Conservation (phyloP, 2,888 invertebrate species). For the Cheilosia scutellata region DNA sequence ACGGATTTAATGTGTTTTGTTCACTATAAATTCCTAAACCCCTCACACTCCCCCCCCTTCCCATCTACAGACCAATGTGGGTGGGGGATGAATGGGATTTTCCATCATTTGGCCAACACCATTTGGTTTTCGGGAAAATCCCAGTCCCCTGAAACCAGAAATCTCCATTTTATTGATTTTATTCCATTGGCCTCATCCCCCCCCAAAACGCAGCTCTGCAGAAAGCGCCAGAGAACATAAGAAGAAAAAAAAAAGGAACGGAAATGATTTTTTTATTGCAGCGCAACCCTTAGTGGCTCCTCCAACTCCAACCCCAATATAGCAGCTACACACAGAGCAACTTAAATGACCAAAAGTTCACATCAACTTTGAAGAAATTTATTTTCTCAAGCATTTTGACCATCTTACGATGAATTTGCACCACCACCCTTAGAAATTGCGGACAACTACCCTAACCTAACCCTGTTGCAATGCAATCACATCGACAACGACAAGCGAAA, state of each 20-base stretch:
- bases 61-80: not conserved
- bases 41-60: not conserved
- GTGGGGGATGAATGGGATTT: constrained; percentile 15
- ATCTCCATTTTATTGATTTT: constrained; percentile 75
- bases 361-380: constrained; percentile 71
- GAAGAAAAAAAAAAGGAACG: constrained; percentile 62
- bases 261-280: constrained; percentile 67
- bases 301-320: not conserved
- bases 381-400: constrained; percentile 71
- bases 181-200: constrained; percentile 6
- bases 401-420: constrained; percentile 63
- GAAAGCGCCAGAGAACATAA: constrained; percentile 22
- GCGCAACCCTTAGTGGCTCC: not conserved
- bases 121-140: constrained; percentile 39
- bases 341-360: constrained; percentile 72
- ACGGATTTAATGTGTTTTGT: constrained; percentile 54
- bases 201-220: constrained; percentile 8
- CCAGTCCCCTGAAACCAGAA: constrained; percentile 62
- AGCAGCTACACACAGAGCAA: not conserved
- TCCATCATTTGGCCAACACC: constrained; percentile 27
- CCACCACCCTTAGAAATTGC: not conserved
- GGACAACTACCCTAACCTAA: not conserved
- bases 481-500: constrained; percentile 9
- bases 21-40: constrained; percentile 48
- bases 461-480: no score